These are phyloP conservation scores for Drosophila neoperkinsi DNA, from an alignment of 2,888 invertebrate genomes.

Conservation along the genomic window DNA sequence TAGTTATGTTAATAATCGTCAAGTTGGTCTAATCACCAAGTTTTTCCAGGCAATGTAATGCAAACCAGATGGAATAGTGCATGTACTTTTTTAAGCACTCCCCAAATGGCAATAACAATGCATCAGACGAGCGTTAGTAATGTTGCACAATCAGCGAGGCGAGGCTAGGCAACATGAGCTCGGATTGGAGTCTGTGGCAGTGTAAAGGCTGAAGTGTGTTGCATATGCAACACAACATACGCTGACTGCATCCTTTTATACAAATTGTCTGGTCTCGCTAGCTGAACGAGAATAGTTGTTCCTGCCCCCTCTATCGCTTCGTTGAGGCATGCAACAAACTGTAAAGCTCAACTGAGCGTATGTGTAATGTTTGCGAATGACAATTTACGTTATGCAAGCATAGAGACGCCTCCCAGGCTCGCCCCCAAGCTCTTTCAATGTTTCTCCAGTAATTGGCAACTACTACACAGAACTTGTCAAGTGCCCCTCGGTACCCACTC, in stretches of 20 bases:
- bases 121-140: conserved; percentile 45
- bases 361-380: conserved; percentile 76
- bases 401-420: neutral
- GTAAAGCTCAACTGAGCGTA: conserved; percentile 74
- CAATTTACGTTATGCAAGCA: conserved; percentile 60
- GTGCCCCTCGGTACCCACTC: neutral
- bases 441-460: conserved; percentile 57
- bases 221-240: conserved; percentile 33
- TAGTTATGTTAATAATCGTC: no score
- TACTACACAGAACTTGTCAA: conserved; percentile 29
- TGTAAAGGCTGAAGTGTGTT: conserved; percentile 17
- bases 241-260: conserved; percentile 74
- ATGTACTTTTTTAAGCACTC: conserved; percentile 4
- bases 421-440: neutral
- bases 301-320: neutral
- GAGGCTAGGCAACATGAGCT: conserved; percentile 32
- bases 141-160: conserved; percentile 60
- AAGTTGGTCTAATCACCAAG: neutral
- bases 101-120: conserved; percentile 33
- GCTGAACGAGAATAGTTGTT: conserved; percentile 9
- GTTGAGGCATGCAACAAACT: conserved; percentile 51
- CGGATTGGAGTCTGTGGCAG: conserved; percentile 9
- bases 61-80: conserved; percentile 2
- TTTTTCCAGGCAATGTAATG: neutral
- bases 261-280: conserved; percentile 67